These are phyloP conservation scores for silkworm (Bombyx mori) DNA, from an alignment of 1,140 invertebrate genomes.

Conservation along the genomic window ASM3026992v2 NC_085111.1:12704001-12704500, in stretches of 20 bases:
- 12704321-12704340: constrained; percentile 78
- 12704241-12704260: too few relatives aligned
- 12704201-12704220: too few relatives aligned
- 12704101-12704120: too few relatives aligned
- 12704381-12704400: constrained; percentile 81
- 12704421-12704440: constrained; percentile 75
- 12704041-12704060: too few relatives aligned
- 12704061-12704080: too few relatives aligned
- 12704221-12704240: too few relatives aligned
- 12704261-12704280: too few relatives aligned
- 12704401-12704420: constrained; percentile 80
- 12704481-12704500: constrained; percentile 25
- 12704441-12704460: constrained; percentile 63
- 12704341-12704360: constrained; percentile 81
- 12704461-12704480: constrained; percentile 74
- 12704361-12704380: constrained; percentile 73
- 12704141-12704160: too few relatives aligned
- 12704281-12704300: constrained; percentile 41
- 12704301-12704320: constrained; percentile 76
- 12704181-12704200: too few relatives aligned
- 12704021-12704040: constrained; percentile 29
- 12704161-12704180: too few relatives aligned
- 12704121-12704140: too few relatives aligned
- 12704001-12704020: constrained; percentile 73
- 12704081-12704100: too few relatives aligned